These are phyloP conservation scores for Catocala sponsa DNA, from an alignment of 2,888 invertebrate genomes.

Conservation along the genomic window DNA sequence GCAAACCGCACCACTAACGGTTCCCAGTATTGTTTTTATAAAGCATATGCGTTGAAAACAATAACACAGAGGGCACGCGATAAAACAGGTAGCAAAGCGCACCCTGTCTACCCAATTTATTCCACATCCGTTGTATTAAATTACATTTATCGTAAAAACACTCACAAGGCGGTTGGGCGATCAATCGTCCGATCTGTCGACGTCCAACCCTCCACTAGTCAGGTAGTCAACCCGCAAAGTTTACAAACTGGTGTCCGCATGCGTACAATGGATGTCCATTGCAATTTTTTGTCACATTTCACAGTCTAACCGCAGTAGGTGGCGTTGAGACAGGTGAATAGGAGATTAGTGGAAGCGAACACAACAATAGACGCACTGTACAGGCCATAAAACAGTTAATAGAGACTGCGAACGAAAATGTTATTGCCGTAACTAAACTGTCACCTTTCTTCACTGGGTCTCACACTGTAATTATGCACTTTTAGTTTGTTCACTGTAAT, in stretches of 20 bases:
- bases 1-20: conserved; percentile 74
- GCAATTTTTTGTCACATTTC: conserved; percentile 88
- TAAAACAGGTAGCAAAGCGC: conserved; percentile 87
- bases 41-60: conserved; percentile 69
- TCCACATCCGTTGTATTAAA: conserved; percentile 86
- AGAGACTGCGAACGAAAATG: conserved; percentile 67
- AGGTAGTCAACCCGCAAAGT: conserved; percentile 85
- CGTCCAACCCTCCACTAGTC: conserved; percentile 74
- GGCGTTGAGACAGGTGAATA: conserved; percentile 80
- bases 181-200: conserved; percentile 71
- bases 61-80: conserved; percentile 70
- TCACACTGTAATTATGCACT: conserved; percentile 51
- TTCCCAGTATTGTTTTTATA: conserved; percentile 76
- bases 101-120: conserved; percentile 86
- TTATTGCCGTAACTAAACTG: conserved; percentile 63
- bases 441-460: conserved; percentile 60
- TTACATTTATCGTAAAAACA: conserved; percentile 78
- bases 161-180: conserved; percentile 84
- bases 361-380: conserved; percentile 83
- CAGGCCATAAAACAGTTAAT: conserved; percentile 83
- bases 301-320: conserved; percentile 80
- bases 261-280: conserved; percentile 75
- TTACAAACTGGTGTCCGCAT: conserved; percentile 77
- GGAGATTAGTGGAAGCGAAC: conserved; percentile 80
- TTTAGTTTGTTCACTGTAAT: conserved; percentile 77